Evolutionary conservation across 2,797 vertebrate species (phyloP), one percentile per base, ranked within the genome.

Genomic region (Euphonia xanthogaster): DNA sequence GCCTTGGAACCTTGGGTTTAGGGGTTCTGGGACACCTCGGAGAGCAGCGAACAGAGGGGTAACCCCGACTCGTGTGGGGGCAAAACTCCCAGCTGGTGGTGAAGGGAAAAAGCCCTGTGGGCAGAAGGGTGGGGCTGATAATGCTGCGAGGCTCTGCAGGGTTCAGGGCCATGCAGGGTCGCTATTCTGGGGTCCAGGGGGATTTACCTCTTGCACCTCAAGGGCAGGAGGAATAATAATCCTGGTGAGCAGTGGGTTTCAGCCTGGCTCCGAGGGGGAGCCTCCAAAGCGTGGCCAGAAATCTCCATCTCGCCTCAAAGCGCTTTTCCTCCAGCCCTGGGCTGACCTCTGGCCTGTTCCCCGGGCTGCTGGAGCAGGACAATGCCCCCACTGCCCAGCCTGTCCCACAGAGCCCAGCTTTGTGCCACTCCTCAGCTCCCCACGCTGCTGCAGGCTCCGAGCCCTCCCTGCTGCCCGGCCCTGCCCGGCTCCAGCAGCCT

Each of bases 401-500:
- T 8, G 51, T 39, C n/a, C 60, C 54, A 7, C 30, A 3, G 48
- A 58, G 48, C 66, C 53, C 22, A 30, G 65, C 37, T 40, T 31
- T 6, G 22, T 58, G 74, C 70, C 84, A 45, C 70, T 62, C 25
- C 27, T 28, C 22, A 7, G n/a, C 45, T 71, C 44, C 55, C 79
- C 42, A 18, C 14, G 7, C n/a, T 18, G 9, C 23, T 30, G 58
- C 39, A 1, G 25, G 40, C 47, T 19, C 40, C 0, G 5, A 33
- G 50, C 4, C 2, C 65, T 7, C 45, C 55, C 33, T 2, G 24
- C 75, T 57, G 6, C 5, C 14, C 12, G 6, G 7, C 72, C 51
- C 28, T 65, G 66, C 67, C 73, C 3, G 35, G 40, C 54, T 53
- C 30, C 4, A 27, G 53, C 63, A 30, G 53, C 58, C 65, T 63